These are phyloP conservation scores for Noctua pronuba DNA, from an alignment of 2,888 invertebrate genomes.

Conservation along the genomic window DNA sequence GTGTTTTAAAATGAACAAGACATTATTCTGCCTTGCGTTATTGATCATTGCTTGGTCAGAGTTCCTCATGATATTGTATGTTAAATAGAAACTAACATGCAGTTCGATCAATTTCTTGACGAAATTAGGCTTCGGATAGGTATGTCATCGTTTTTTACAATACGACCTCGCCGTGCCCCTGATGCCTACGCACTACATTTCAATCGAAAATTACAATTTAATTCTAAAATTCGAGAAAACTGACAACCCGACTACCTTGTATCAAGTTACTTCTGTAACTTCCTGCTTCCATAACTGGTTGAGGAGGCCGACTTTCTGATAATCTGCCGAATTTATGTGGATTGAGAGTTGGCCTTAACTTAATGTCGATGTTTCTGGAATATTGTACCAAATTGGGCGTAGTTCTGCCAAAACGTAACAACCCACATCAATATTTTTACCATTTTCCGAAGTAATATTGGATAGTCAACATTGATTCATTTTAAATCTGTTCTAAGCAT, in stretches of 20 bases:
- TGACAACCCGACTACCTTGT: neutral
- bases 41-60: neutral
- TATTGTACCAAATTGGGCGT: neutral
- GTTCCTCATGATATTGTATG: neutral
- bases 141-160: conserved; percentile 8
- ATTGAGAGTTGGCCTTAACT: neutral
- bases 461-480: neutral
- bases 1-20: too few relatives aligned
- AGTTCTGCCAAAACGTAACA: neutral
- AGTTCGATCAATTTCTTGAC: neutral
- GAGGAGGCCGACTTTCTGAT: neutral
- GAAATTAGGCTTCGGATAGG: neutral
- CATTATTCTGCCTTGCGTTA: neutral
- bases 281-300: conserved; percentile 4
- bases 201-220: neutral
- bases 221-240: neutral
- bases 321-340: neutral
- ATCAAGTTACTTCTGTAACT: neutral
- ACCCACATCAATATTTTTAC: neutral
- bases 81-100: neutral
- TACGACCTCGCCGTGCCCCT: conserved; percentile 3
- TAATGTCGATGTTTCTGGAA: neutral
- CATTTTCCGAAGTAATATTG: neutral
- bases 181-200: neutral
- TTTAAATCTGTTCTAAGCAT: neutral